These are phyloP conservation scores for Pteropus alecto DNA, from an alignment of 2,113 vertebrate genomes.

Conservation along the genomic window DNA sequence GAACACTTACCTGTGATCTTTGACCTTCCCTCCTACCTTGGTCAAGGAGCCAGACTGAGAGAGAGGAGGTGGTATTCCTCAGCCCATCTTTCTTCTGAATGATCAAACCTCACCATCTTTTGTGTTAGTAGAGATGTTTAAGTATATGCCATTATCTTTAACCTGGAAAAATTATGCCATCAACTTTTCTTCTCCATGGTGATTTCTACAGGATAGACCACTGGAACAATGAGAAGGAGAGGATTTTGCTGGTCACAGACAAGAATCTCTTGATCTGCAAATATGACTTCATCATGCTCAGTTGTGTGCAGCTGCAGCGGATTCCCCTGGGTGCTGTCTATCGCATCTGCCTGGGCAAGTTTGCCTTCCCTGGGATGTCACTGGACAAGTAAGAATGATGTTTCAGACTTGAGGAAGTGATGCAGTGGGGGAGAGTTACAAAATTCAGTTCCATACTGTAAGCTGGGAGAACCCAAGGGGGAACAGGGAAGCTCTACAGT, in stretches of 20 bases:
- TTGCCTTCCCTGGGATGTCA: constrained; percentile 84
- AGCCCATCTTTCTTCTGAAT: neutral
- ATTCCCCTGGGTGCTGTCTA: constrained; percentile 81
- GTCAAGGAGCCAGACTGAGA: neutral
- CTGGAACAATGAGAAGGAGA: constrained; percentile 92
- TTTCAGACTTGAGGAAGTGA: neutral
- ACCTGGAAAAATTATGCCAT: neutral
- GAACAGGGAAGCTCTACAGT: neutral
- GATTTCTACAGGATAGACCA: constrained; percentile 83
- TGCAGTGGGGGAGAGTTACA: neutral
- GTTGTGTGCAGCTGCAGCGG: constrained; percentile 83
- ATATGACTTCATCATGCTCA: constrained; percentile 88
- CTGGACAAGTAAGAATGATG: constrained; percentile 84
- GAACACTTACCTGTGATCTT: neutral
- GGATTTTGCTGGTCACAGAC: constrained; percentile 82
- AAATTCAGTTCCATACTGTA: neutral
- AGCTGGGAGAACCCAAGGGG: neutral
- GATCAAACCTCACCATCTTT: neutral
- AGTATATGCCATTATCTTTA: neutral
- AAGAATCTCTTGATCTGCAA: constrained; percentile 86
- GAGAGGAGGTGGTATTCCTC: neutral
- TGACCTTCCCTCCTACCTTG: neutral
- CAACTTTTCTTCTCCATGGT: neutral
- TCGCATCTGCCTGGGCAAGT: constrained; percentile 82
- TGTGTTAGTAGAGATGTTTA: neutral